Base-by-base conservation (phyloP, 2,113 vertebrate genomes). In the Macheiramphus alcinus region DNA sequence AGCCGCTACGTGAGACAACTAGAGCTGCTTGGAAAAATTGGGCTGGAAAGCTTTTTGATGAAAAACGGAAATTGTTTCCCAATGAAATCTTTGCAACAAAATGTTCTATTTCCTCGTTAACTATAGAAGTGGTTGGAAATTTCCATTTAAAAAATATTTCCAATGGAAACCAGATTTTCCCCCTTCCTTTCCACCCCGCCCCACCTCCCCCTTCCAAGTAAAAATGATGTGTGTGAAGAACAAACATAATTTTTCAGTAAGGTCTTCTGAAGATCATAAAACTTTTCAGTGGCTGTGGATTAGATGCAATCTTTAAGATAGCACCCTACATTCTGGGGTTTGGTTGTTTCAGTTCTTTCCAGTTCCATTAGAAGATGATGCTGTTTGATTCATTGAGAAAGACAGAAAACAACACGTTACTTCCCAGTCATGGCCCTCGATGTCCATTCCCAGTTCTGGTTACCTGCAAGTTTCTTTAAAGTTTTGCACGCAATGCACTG, bases 81-180 rank as follows among this genome's bases (percentile, higher is more conserved):
- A 95, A 50, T 95, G 80, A 97, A 97, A 95, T 90, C 68, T 95
- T 95, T 76, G 92, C 91, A 93, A 85, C 53, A 62, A 94, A 89
- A 95, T 66, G 66, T 82, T 94, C 62, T 96, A 87, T 91, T 95
- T 97, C 90, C 96, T 96, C 4, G 0, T 96, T 86, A 95, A 93
- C 92, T 76, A 80, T 3, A 97, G 85, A 97, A 90, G 93, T 83
- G 92, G 92, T 95, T 97, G 90, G 93, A 97, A 96, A 93, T 85
- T 97, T 95, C 92, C 93, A 95, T 89, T 90, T 75, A 23, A 82
- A 82, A 96, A 96, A 65, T 76, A 75, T 93, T 97, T 95, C 90
- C 87, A 92, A 86, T 94, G 92, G 90, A 96, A 97, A 97, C 15
- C 96, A 97, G 92, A 96, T 90, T 91, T 53, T 5, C 25, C 13